Evolutionary conservation across 2,888 invertebrate genomes (phyloP).

Genomic region (Phania funesta): DNA sequence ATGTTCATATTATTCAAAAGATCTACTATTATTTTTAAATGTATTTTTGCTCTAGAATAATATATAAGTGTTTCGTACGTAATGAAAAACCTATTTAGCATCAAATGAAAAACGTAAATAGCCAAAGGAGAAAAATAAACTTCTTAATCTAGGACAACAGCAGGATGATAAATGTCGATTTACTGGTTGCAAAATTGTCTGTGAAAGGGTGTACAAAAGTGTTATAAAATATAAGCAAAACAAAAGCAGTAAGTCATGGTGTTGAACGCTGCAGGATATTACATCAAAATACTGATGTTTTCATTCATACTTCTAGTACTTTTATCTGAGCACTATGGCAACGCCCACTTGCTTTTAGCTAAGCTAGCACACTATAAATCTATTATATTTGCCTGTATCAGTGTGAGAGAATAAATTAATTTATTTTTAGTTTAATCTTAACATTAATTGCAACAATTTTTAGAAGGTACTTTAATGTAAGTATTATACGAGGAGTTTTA

Average conservation of each 20-base stretch:
- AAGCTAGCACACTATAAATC: neutral
- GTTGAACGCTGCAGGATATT: conserved; percentile 66
- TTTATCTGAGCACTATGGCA: neutral
- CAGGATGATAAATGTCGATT: conserved; percentile 65
- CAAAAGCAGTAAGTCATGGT: conserved; percentile 19
- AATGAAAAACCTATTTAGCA: neutral
- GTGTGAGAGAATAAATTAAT: too few species aligned
- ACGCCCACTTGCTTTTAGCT: neutral
- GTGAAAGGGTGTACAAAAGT: conserved; percentile 16
- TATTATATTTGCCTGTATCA: neutral
- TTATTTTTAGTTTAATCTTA: too few species aligned
- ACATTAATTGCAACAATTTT: too few species aligned
- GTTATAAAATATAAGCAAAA: conserved; percentile 5
- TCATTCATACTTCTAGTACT: neutral
- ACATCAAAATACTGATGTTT: conserved; percentile 26
- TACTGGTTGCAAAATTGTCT: conserved; percentile 53
- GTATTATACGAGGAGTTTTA: too few species aligned
- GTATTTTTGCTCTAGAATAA: too few species aligned
- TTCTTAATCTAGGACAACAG: conserved; percentile 45
- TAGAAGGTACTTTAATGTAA: too few species aligned
- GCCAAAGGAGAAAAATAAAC: neutral
- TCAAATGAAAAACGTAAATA: neutral
- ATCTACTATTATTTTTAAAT: neutral
- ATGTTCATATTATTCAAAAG: neutral
- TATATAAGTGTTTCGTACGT: neutral